phyloP scores from a whole-genome alignment of 2,888 invertebrate species.

The Myathropa florea region DNA sequence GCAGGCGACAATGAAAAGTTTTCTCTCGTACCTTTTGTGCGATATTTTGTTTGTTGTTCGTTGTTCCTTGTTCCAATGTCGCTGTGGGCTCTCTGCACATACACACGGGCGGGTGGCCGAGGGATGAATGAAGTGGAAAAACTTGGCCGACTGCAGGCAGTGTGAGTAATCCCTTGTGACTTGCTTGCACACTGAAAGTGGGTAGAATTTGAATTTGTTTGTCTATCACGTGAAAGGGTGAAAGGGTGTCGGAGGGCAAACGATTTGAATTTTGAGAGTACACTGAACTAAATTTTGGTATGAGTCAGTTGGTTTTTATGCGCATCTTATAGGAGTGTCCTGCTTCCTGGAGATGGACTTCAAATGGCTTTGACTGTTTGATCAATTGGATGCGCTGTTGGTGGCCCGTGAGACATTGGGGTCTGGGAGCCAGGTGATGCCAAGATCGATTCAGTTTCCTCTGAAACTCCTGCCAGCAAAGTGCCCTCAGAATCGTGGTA shows the following conservation, averaged over 20 bases:
- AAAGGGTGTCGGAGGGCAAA: neutral
- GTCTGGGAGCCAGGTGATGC: too few relatives aligned
- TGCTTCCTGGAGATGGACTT: neutral
- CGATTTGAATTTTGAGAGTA: neutral
- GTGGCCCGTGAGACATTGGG: too few relatives aligned
- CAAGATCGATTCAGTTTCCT: too few relatives aligned
- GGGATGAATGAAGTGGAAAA: neutral
- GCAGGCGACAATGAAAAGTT: constrained; percentile 37
- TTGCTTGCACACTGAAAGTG: constrained; percentile 17
- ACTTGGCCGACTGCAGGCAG: constrained; percentile 42
- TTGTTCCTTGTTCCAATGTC: constrained; percentile 35
- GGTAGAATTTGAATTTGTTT: constrained; percentile 5
- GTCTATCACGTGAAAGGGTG: neutral
- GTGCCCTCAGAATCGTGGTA: too few relatives aligned
- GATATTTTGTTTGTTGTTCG: constrained; percentile 12
- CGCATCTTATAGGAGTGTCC: neutral
- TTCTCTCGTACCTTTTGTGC: neutral
- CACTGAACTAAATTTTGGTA: constrained; percentile 6
- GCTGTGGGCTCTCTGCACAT: constrained; percentile 10
- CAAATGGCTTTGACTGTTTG: too few relatives aligned
- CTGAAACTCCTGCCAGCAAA: too few relatives aligned
- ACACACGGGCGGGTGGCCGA: neutral
- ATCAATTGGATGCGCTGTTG: too few relatives aligned
- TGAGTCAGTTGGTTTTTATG: neutral
- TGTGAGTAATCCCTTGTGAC: constrained; percentile 37